Conservation (phyloP, 1,140 invertebrate species). For the Neodiprion virginianus region DNA sequence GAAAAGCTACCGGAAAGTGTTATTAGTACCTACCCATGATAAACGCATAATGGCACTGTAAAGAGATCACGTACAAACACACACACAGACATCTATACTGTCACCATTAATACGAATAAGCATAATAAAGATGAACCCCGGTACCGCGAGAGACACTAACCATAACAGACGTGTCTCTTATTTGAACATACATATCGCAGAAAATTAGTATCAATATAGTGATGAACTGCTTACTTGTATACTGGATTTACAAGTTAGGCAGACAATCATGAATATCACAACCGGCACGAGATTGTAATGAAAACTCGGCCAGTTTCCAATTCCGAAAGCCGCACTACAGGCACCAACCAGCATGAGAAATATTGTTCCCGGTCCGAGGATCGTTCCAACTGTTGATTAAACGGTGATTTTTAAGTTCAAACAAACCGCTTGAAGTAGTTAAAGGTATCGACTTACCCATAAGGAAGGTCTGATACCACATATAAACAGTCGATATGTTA, state of each 20-base stretch:
- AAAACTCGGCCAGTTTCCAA: constrained; percentile 81
- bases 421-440: constrained; percentile 8
- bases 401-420: constrained; percentile 36
- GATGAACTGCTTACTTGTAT: constrained; percentile 66
- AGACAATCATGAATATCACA: constrained; percentile 75
- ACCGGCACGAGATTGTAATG: constrained; percentile 81
- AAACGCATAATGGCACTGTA: no score
- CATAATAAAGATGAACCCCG: no score
- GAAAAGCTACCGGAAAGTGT: constrained; percentile 65
- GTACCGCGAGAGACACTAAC: no score
- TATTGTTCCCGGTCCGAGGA: constrained; percentile 84
- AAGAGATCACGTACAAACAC: no score
- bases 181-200: no score
- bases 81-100: no score
- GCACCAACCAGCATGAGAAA: constrained; percentile 92
- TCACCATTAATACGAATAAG: no score
- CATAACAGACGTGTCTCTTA: no score
- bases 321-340: constrained; percentile 80
- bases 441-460: constrained; percentile 49
- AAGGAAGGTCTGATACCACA: constrained; percentile 78
- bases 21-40: not conserved
- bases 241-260: constrained; percentile 76
- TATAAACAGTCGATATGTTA: constrained; percentile 84
- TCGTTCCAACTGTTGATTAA: constrained; percentile 73
- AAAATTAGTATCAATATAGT: no score